Base-by-base conservation (phyloP, 2,888 invertebrate genomes). In the Euplexia lucipara region DNA sequence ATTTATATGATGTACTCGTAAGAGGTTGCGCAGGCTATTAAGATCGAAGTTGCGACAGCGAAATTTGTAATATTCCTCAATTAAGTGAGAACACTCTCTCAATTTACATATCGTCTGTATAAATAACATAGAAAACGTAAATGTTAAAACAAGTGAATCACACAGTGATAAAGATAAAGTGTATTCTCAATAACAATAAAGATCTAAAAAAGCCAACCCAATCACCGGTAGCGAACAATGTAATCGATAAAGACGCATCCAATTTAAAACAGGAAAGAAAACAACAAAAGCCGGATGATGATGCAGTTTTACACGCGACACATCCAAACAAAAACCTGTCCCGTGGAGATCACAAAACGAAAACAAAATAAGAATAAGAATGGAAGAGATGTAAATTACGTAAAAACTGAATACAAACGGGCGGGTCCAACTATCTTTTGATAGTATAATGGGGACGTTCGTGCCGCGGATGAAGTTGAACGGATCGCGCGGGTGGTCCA, bases 401-500 rank as follows among this genome's bases (percentile, higher is more conserved):
- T 81, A 82, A 81, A 81, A 81, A 81, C 70, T 82, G 82, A 81
- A 81, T 81, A 82, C 74, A 81, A 81, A 79, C 78, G 81, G 79
- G 79, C 74, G 73, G 79, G 79, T 65, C 73, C 76, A 82, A 82
- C 89, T 88, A 88, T 90, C 91, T 91, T 91, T 93, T 92, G 91
- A 93, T 92, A 91, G 88, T 89, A 91, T 93, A 93, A 93, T 93
- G 88, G 82, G 76, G 88, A 82, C 80, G 92, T 90, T 91, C 93
- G 94, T 93, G 92, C 88, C 83, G 80, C 79, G 84, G 88, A 83
- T 82, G 86, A 77, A 81, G 88, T 82, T 79, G 85, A 83, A 64
- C 80, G 89, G 90, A 89, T 91, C 92, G 86, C 91, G 81, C 90
- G 95, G 94, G 95, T 95, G 95, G 95, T 95, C 95, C 84, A 77